Evolutionary conservation across 2,888 invertebrate species (phyloP), one percentile per base, ranked within the genome.

Genomic region (Timema podura): DNA sequence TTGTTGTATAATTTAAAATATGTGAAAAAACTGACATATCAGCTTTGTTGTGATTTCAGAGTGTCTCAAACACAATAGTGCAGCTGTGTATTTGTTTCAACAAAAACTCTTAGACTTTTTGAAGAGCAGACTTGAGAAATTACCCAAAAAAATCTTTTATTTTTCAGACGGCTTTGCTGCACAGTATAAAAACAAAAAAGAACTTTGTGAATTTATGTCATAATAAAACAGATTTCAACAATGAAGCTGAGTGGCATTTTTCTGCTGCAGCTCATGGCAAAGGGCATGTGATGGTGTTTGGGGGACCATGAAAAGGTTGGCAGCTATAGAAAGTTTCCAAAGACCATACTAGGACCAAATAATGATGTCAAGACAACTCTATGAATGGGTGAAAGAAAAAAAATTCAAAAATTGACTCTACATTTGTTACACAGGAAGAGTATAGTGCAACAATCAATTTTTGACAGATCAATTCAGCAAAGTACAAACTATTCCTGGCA

Each of bases 301-400:
- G 65, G 73, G 72, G n/a, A 65, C 71, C 16, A 49, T 72, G 11
- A 73, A 73, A 61, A 30, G 71, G 49, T 54, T 71, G 47, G 71
- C 68, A 51, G 65, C 71, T 51, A 16, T 16, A 48, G 73, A 69
- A 13, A 69, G 71, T 67, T 54, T 72, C 49, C 73, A 73, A 66
- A 69, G 67, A 51, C 47, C 69, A 44, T 68, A 65, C 47, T 16
- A 69, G 44, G 47, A 67, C 15, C 73, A 73, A 47, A 73, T 73
- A 64, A 68, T 65, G 65, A 71, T 65, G 45, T 68, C 73, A 69
- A 47, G 68, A 67, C 65, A 69, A 46, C 65, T 73, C 11, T 73
- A 59, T 68, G 68, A 71, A 46, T 67, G 69, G 71, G 54, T 70
- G 48, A 64, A 57, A 45, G 69, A 69, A 57, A 57, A 68, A 54